A percentile compares a stretch with the other conserved stretches of the same genome.
Conservation (phyloP, 2,113 vertebrate species). For the Lycocorax pyrrhopterus region DNA sequence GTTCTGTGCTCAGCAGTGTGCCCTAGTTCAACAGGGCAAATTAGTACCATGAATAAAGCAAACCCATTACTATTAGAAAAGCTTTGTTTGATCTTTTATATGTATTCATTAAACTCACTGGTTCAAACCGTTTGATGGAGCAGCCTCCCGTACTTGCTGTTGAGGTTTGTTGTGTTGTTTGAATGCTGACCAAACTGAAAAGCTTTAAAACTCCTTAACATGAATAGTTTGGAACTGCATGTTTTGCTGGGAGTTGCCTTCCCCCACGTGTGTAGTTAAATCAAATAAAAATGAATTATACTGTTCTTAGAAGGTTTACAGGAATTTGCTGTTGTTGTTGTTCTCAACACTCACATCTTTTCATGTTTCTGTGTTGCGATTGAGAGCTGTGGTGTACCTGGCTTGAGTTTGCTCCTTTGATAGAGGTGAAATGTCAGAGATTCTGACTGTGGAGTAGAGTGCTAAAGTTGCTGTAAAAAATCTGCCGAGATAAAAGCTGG, state of each 20-base stretch:
- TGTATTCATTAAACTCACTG: background rate
- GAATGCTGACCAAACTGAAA: constrained; percentile 7
- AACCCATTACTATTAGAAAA: background rate
- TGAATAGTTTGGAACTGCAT: background rate
- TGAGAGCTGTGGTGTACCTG: background rate
- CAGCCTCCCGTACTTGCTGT: background rate
- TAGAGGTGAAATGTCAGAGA: background rate
- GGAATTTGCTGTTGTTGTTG: background rate
- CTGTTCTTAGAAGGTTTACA: background rate
- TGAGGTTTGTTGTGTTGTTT: background rate
- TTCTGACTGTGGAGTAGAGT: background rate
- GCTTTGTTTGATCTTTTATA: background rate
- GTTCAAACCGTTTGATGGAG: background rate
- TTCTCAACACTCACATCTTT: background rate
- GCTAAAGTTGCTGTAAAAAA: background rate
- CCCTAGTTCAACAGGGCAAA: background rate
- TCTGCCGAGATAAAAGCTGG: background rate
- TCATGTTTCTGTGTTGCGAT: background rate
- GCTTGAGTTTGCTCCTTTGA: background rate
- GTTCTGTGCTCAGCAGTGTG: background rate
- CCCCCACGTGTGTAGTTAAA: background rate
- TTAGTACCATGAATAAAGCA: background rate
- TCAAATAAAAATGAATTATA: background rate
- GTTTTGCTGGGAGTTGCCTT: background rate
- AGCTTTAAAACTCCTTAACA: background rate